Evolutionary conservation across 2,888 invertebrate genomes (phyloP), one percentile per base, ranked within the genome.

Genomic region (Zygothrica quintamaculata): DNA sequence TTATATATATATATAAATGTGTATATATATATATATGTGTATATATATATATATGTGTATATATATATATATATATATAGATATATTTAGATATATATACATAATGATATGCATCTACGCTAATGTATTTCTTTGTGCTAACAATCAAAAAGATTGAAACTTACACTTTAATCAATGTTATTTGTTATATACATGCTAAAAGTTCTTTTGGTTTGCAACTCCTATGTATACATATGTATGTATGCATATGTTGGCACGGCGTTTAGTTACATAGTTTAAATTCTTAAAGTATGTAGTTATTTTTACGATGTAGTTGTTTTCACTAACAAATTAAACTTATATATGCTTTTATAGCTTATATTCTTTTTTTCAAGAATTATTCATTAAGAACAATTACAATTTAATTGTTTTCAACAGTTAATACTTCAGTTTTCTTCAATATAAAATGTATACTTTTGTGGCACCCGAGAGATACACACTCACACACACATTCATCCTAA

Each of bases 371-470:
- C n/a, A n/a, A n/a, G n/a, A 15, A 33, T 8, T 46, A 15, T 16
- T 6, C 9, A 0, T 59, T 42, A 29, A 16, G 4, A 31, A 53
- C n/a, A n/a, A n/a, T n/a, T n/a, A n/a, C n/a, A n/a, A n/a, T n/a
- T n/a, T n/a, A n/a, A n/a, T n/a, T n/a, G n/a, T n/a, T n/a, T n/a
- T n/a, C n/a, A n/a, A 40, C 42, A 48, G 36, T 36, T n/a, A 13
- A 13, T 48, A 22, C 26, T 46, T 36, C 3, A 18, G 15, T 60
- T 65, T 43, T 42, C n/a, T 43, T 44, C 44, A 51, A 72, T 47
- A 65, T 52, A 36, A 48, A 48, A 60, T 55, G 53, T 34, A 50
- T 36, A 56, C 47, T 67, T 55, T 37, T 58, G 51, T 52, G 16
- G 18, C 39, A 62, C 25, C 47, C 58, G 47, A 31, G 37, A 43